phyloP scores from a whole-genome alignment of 2,797 vertebrate genomes.

The Allenopithecus nigroviridis region DNA sequence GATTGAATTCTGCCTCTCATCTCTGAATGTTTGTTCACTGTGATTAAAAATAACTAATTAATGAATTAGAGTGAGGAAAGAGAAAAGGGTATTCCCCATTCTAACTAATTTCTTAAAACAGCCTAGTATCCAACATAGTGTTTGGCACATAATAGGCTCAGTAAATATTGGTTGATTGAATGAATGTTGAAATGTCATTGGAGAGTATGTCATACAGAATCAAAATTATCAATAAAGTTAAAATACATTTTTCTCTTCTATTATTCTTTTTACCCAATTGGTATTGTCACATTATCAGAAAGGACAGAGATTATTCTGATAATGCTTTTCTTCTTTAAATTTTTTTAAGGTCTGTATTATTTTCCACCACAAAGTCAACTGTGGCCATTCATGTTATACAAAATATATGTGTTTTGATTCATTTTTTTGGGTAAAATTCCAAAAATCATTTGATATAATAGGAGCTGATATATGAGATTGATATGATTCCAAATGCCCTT shows the following conservation, averaged over 20 bases:
- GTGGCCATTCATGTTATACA: neutral
- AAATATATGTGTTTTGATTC: neutral
- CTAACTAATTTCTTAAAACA: constrained; percentile 13
- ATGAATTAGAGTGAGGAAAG: constrained; percentile 37
- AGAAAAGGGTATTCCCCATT: constrained; percentile 20
- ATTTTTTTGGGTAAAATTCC: neutral
- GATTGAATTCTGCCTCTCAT: constrained; percentile 43
- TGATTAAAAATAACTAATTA: constrained; percentile 66
- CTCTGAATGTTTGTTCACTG: constrained; percentile 48
- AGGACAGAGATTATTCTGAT: neutral
- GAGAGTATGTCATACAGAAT: neutral
- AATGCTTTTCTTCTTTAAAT: neutral
- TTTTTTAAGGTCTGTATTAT: neutral
- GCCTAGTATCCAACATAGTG: neutral
- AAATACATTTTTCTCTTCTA: neutral
- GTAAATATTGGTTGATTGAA: neutral
- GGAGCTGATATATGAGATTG: neutral
- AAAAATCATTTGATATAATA: neutral
- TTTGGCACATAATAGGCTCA: neutral
- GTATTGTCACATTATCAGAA: neutral
- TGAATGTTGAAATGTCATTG: neutral
- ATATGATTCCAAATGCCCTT: neutral
- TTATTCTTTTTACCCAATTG: neutral
- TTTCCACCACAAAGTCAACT: neutral
- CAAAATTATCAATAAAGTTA: neutral